These are phyloP conservation scores for Anas platyrhynchos DNA, from an alignment of 2,113 vertebrate genomes.

Conservation along the genomic window DNA sequence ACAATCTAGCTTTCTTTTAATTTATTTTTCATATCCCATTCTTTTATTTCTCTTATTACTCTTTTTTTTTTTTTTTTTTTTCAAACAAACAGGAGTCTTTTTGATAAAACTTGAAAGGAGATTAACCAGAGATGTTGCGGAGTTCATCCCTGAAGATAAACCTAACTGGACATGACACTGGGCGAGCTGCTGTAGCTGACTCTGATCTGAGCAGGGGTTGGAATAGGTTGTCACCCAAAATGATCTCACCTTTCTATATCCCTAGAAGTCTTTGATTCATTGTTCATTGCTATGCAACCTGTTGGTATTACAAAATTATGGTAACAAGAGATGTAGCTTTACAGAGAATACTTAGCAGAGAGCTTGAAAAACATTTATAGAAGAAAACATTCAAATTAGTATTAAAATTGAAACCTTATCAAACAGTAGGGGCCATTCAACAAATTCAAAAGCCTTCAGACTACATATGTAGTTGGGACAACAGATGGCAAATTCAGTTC, in stretches of 20 bases:
- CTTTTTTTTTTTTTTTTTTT: background rate
- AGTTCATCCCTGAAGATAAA: background rate
- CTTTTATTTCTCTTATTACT: background rate
- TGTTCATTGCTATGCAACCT: background rate
- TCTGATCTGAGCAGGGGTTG: background rate
- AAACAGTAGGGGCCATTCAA: background rate
- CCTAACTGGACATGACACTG: background rate
- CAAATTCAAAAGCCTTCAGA: background rate
- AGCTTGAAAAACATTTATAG: background rate
- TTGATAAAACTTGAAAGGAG: background rate
- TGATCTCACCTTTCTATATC: background rate
- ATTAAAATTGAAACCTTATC: background rate
- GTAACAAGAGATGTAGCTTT: fast-evolving
- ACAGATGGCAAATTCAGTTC: background rate
- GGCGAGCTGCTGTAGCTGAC: background rate
- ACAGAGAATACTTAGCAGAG: background rate
- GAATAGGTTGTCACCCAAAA: background rate
- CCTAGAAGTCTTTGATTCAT: background rate
- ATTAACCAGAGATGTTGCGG: fast-evolving
- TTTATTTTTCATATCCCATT: background rate
- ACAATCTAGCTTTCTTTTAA: background rate
- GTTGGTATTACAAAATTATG: background rate
- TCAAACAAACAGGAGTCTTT: background rate
- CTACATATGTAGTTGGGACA: background rate
- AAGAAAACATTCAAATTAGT: background rate